A percentile compares a stretch with the other conserved stretches of the same genome.
These are phyloP conservation scores for Synergus japonicus DNA, from an alignment of 2,888 invertebrate genomes.

Conservation along the genomic window DNA sequence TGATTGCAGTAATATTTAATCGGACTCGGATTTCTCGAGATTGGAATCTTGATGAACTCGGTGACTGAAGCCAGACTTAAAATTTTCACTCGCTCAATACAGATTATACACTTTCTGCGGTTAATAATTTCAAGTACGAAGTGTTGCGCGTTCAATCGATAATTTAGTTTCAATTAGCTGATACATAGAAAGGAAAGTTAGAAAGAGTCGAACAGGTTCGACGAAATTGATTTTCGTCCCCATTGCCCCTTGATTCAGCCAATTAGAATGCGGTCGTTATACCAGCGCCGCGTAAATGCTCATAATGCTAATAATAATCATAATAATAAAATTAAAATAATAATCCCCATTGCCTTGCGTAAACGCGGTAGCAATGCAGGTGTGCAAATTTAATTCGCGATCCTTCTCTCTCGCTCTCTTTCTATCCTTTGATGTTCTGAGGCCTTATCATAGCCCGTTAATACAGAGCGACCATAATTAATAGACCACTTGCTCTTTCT, in stretches of 20 bases:
- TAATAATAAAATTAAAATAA: constrained; percentile 39
- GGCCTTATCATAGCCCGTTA: constrained; percentile 32
- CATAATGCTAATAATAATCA: constrained; percentile 25
- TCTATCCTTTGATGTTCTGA: constrained; percentile 2
- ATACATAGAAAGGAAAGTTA: constrained; percentile 31
- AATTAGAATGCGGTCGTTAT: constrained; percentile 33
- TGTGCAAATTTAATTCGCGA: constrained; percentile 31
- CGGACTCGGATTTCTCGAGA: constrained; percentile 13
- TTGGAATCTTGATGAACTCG: constrained; percentile 20
- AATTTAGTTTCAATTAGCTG: constrained; percentile 33
- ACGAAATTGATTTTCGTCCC: constrained; percentile 36
- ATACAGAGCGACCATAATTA: constrained; percentile 38
- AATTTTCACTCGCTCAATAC: background rate
- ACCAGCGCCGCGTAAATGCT: constrained; percentile 21
- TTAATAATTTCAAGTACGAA: constrained; percentile 38
- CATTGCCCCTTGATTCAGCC: constrained; percentile 15
- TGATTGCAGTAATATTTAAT: constrained; percentile 6
- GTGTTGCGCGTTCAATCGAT: constrained; percentile 32
- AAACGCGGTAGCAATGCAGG: constrained; percentile 40
- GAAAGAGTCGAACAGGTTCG: constrained; percentile 32
- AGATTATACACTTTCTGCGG: constrained; percentile 12
- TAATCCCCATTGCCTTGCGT: constrained; percentile 30
- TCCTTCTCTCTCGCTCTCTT: constrained; percentile 22
- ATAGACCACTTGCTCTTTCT: constrained; percentile 36
- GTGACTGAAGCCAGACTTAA: constrained; percentile 13